A percentile compares a stretch with the other conserved stretches of the same genome.
phyloP scores from a whole-genome alignment of 2,797 vertebrate species.

The Karalla daura region DNA sequence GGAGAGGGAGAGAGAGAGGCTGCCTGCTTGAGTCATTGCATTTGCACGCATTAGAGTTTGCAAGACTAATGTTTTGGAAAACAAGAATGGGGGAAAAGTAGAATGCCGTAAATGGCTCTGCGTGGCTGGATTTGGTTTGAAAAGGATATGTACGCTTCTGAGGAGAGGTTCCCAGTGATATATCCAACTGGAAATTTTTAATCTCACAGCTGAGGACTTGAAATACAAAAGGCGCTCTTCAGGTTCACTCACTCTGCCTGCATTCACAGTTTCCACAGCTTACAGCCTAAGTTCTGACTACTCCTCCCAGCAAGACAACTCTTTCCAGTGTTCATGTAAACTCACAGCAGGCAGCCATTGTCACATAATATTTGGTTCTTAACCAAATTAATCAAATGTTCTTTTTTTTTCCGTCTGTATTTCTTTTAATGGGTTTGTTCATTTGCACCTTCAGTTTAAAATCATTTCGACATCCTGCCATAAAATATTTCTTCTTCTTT shows the following conservation, averaged over 20 bases:
- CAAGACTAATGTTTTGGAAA: conserved; percentile 87
- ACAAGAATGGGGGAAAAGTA: conserved; percentile 79
- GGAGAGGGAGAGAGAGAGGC: conserved; percentile 40
- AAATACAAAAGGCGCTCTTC: conserved; percentile 76
- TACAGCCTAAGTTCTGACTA: conserved; percentile 60
- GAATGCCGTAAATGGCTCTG: conserved; percentile 72
- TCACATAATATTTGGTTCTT: conserved; percentile 2
- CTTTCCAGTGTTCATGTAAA: conserved; percentile 38
- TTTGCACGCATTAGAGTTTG: conserved; percentile 84
- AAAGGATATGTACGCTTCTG: conserved; percentile 75
- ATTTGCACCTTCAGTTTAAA: not conserved
- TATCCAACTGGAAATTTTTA: conserved; percentile 81
- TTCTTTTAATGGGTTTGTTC: conserved; percentile 12
- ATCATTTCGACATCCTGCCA: conserved; percentile 21
- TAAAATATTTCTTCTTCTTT: too few relatives aligned
- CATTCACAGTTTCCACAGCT: conserved; percentile 64
- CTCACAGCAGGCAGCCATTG: conserved; percentile 15
- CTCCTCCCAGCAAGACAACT: conserved; percentile 45
- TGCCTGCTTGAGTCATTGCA: conserved; percentile 79
- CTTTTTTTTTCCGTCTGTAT: too few relatives aligned
- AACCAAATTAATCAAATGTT: conserved; percentile 10
- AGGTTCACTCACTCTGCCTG: conserved; percentile 69
- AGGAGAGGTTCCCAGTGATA: conserved; percentile 71
- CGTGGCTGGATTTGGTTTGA: conserved; percentile 83
- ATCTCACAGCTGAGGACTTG: conserved; percentile 84